Evolutionary conservation across 2,797 vertebrate genomes (phyloP).

Genomic region (Lycodopsis pacificus): DNA sequence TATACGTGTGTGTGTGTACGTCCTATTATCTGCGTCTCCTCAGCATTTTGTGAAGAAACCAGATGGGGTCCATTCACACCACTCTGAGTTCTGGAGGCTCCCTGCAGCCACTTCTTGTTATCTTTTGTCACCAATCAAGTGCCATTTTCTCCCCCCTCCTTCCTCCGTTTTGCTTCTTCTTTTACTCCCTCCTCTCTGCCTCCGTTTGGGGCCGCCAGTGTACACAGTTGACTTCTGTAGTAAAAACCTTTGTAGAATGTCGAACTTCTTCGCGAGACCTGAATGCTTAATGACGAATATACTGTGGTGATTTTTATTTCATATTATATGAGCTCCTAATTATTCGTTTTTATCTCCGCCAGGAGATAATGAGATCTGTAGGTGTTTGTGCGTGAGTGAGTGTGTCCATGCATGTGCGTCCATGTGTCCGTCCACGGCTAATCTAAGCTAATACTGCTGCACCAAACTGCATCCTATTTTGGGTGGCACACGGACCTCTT

Average conservation of each 20-base stretch:
- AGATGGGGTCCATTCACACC: slow-evolving; percentile 90
- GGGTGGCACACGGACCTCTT: too few species aligned
- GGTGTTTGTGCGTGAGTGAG: too few species aligned
- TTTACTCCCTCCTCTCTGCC: slow-evolving; percentile 28
- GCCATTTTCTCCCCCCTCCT: slow-evolving; percentile 73
- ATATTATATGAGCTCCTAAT: not conserved
- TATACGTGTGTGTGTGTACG: slow-evolving; percentile 43
- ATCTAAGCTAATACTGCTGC: too few species aligned
- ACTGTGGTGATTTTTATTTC: not conserved
- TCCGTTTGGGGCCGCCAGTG: slow-evolving; percentile 46
- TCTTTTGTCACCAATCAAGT: slow-evolving; percentile 90
- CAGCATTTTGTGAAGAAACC: slow-evolving; percentile 84
- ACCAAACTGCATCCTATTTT: too few species aligned
- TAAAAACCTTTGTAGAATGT: not conserved
- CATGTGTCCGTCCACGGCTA: too few species aligned
- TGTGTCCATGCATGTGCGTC: too few species aligned
- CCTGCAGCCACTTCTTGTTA: slow-evolving; percentile 89
- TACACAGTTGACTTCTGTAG: slow-evolving; percentile 36
- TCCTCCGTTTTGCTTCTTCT: slow-evolving; percentile 29
- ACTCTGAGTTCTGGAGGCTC: slow-evolving; percentile 87
- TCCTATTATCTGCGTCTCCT: slow-evolving; percentile 76
- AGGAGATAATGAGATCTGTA: not conserved
- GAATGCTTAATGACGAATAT: not conserved
- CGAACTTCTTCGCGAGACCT: not conserved
- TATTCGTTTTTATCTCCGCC: not conserved